phyloP scores from a whole-genome alignment of 1,140 invertebrate species.

The Odontomachus brunneus region DNA sequence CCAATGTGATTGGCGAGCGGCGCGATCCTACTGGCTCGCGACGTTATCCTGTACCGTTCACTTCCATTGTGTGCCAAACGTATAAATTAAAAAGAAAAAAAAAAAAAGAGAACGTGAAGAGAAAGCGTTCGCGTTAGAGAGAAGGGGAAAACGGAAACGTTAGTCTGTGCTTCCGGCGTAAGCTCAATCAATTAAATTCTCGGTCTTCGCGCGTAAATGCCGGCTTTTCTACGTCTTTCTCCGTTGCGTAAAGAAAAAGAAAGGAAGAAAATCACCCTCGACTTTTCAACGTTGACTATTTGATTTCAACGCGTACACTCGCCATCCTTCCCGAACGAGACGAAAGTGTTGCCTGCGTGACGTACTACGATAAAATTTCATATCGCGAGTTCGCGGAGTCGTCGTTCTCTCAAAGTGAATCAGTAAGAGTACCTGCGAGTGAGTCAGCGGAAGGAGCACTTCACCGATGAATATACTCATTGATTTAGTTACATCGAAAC shows the following conservation, averaged over 20 bases:
- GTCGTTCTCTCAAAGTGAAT: no score
- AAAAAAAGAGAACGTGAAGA: no score
- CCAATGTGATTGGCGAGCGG: slow-evolving; percentile 36
- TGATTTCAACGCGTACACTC: slow-evolving; percentile 38
- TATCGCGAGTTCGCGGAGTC: no score
- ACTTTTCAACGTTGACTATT: background rate
- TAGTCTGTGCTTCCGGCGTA: slow-evolving; percentile 63
- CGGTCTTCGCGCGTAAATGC: slow-evolving; percentile 44
- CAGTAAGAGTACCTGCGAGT: no score
- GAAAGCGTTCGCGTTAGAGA: background rate
- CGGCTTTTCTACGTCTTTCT: slow-evolving; percentile 25
- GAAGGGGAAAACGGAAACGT: slow-evolving; percentile 3
- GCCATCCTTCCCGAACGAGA: background rate
- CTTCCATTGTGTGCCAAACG: slow-evolving; percentile 80
- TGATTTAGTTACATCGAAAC: no score
- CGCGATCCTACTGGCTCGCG: slow-evolving; percentile 20
- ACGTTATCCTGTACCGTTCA: slow-evolving; percentile 70
- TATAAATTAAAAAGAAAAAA: slow-evolving; percentile 57
- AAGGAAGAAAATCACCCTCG: slow-evolving; percentile 7
- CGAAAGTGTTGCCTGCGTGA: slow-evolving; percentile 1
- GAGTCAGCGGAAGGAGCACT: no score
- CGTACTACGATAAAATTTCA: no score
- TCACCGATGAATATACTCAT: no score
- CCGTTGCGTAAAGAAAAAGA: background rate
- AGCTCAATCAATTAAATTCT: slow-evolving; percentile 54